These are phyloP conservation scores for Heliconius sara DNA, from an alignment of 2,888 invertebrate genomes.

Conservation along the genomic window DNA sequence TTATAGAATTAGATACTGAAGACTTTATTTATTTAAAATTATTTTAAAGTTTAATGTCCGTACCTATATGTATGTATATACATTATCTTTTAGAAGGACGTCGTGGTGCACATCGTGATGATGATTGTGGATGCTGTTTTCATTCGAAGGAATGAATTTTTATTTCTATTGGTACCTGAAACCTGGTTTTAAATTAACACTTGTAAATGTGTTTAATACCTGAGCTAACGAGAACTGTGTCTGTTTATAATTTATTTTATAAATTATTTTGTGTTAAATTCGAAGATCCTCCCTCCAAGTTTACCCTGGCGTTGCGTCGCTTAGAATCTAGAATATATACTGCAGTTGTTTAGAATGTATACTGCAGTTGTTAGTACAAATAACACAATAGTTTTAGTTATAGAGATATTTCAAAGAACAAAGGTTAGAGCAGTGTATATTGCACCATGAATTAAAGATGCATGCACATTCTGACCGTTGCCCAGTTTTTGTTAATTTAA, in stretches of 20 bases:
- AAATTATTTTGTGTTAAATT: neutral
- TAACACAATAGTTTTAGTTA: neutral
- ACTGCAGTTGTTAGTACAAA: neutral
- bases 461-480: neutral
- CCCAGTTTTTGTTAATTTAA: conserved; percentile 9
- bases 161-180: no score
- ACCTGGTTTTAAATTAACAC: neutral
- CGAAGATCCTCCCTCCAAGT: neutral
- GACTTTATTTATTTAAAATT: no score
- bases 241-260: neutral
- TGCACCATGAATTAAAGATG: conserved; percentile 27
- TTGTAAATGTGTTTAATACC: no score
- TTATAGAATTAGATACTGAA: no score
- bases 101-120: no score
- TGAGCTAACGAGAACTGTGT: neutral
- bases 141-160: no score
- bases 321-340: neutral
- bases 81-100: no score
- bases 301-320: neutral
- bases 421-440: neutral
- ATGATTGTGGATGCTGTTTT: no score
- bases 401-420: conserved; percentile 24
- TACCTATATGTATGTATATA: no score
- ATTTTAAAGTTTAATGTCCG: no score
- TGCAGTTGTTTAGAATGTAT: neutral